phyloP scores from a whole-genome alignment of 2,113 vertebrate genomes.

The Pluvialis apricaria region DNA sequence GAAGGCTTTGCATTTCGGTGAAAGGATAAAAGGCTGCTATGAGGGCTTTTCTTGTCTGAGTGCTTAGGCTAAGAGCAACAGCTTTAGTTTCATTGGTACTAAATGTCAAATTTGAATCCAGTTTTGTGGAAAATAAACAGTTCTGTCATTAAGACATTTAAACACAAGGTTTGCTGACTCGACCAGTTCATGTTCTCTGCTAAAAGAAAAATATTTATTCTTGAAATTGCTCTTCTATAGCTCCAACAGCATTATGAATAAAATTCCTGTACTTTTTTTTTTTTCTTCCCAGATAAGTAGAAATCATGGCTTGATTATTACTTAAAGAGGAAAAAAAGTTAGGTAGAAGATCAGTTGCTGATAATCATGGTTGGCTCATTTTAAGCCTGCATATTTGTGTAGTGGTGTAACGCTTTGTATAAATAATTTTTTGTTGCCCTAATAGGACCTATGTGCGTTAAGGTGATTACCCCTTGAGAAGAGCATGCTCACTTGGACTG shows the following conservation, averaged over 20 bases:
- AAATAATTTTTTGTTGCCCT: background rate
- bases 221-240: background rate
- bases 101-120: background rate
- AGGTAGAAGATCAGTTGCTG: background rate
- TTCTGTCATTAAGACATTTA: background rate
- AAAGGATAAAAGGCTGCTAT: background rate
- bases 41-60: background rate
- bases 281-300: background rate
- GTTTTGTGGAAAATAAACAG: background rate
- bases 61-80: background rate
- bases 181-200: background rate
- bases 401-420: background rate
- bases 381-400: background rate
- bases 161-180: background rate
- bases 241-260: background rate
- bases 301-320: background rate
- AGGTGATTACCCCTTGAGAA: background rate
- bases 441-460: background rate
- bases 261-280: background rate
- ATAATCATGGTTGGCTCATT: background rate
- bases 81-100: background rate
- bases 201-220: background rate
- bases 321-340: background rate
- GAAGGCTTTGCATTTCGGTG: background rate
- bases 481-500: background rate